A percentile compares a stretch with the other conserved stretches of the same genome.
These are phyloP conservation scores for Meteorus colon DNA, from an alignment of 2,888 invertebrate species.

Conservation along the genomic window DNA sequence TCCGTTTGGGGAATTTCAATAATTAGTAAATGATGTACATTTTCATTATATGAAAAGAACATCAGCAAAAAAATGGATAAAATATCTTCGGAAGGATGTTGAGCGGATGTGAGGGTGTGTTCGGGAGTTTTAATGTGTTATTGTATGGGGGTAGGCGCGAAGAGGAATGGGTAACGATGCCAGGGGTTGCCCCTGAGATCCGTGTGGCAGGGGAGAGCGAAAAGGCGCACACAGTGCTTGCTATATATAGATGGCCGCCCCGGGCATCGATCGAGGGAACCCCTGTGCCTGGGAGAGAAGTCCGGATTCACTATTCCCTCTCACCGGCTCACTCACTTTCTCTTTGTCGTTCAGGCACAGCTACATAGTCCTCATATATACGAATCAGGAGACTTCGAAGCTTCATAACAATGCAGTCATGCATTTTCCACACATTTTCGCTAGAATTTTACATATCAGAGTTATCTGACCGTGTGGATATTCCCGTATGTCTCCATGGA, in stretches of 20 bases:
- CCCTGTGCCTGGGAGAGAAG: slow-evolving; percentile 64
- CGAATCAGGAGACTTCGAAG: not conserved
- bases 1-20: not conserved
- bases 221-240: slow-evolving; percentile 37
- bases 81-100: not conserved
- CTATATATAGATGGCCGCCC: slow-evolving; percentile 56
- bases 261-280: slow-evolving; percentile 69
- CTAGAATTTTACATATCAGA: slow-evolving; percentile 8
- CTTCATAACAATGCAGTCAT: slow-evolving; percentile 9
- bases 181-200: slow-evolving; percentile 43
- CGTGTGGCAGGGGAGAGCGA: slow-evolving; percentile 38
- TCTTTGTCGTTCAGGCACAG: slow-evolving; percentile 8
- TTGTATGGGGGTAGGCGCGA: slow-evolving; percentile 41
- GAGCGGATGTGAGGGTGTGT: not conserved
- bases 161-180: slow-evolving; percentile 38
- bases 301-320: slow-evolving; percentile 63
- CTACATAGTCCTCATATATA: not conserved
- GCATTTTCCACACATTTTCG: not conserved
- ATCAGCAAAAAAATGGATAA: not conserved
- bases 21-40: not conserved
- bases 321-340: slow-evolving; percentile 45
- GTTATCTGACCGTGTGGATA: not conserved
- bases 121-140: slow-evolving; percentile 16
- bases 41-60: not conserved
- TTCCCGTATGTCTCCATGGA: not conserved